Evolutionary conservation across 2,888 invertebrate genomes (phyloP), one percentile per base, ranked within the genome.

Genomic region (Dryadula phaetusa): DNA sequence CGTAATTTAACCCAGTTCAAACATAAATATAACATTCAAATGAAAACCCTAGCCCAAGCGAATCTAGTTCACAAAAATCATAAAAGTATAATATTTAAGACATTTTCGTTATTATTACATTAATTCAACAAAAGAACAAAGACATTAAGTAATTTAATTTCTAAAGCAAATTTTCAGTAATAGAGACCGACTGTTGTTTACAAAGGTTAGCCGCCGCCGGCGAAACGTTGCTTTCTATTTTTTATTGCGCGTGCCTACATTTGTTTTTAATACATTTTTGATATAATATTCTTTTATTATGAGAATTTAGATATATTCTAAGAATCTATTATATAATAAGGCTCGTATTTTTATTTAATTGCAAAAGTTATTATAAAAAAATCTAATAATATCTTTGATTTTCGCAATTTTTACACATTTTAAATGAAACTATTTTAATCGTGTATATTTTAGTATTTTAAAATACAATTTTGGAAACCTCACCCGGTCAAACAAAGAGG

Each of bases 81-180:
- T 54, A 20, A 20, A 2, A 46, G 4, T n/a, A 8, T 46, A 46
- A 46, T 20, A 22, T 37, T n/a, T 6, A 37, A 54, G 54, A 37
- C 20, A 34, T 44, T 32, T 44, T 32, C 25, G 28, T 40, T 18
- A 18, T 64, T 52, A 67, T 67, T 60, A 28, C 37, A 64, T 67
- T 28, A 67, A 46, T 64, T 37, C 28, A 64, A 53, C 58, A 64
- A 60, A 64, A 65, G 64, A 56, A 68, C 68, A 68, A 68, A 65
- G 61, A 65, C 61, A 65, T 65, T 62, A 22, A 40, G 58, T 58
- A 60, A 60, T 64, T 60, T 64, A 37, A 68, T 64, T 61, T 64
- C 32, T 49, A 64, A 54, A 44, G 64, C 54, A 65, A 61, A 64
- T 68, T 54, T 68, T 61, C 52, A 67, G 52, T 28, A 46, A 37